phyloP scores from a whole-genome alignment of 2,113 vertebrate genomes.

The Sclerurus mexicanus region DNA sequence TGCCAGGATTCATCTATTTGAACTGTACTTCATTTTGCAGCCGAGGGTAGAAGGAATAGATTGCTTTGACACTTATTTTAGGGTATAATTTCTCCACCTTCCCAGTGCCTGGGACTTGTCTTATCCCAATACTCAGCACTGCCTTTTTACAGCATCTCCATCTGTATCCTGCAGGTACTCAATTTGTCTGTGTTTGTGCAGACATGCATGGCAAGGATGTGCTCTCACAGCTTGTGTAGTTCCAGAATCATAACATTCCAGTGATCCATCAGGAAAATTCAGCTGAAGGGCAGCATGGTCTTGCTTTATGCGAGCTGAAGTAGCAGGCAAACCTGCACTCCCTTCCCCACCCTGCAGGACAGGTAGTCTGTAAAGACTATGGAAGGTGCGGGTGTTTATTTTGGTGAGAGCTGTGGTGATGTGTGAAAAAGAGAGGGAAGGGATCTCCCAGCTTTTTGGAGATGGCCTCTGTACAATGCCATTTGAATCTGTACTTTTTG shows the following conservation, averaged over 20 bases:
- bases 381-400: conserved; percentile 11
- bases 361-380: neutral
- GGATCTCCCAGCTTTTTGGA: conserved; percentile 58
- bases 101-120: neutral
- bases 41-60: conserved; percentile 41
- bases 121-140: conserved; percentile 4
- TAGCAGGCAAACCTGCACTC: neutral
- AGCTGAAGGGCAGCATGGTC: neutral
- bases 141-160: conserved; percentile 29
- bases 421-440: conserved; percentile 19
- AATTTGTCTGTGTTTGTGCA: conserved; percentile 63
- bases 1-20: conserved; percentile 68
- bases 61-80: conserved; percentile 62
- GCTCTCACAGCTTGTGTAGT: neutral
- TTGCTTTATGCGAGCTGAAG: neutral
- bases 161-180: conserved; percentile 40
- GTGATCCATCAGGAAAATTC: neutral
- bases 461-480: conserved; percentile 61
- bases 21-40: conserved; percentile 53
- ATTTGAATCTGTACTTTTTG: conserved; percentile 77
- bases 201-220: conserved; percentile 56
- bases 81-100: conserved; percentile 59
- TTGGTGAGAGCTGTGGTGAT: neutral
- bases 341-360: neutral
- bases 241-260: neutral